These are phyloP conservation scores for Furnarius figulus DNA, from an alignment of 2,113 vertebrate species.

Conservation along the genomic window DNA sequence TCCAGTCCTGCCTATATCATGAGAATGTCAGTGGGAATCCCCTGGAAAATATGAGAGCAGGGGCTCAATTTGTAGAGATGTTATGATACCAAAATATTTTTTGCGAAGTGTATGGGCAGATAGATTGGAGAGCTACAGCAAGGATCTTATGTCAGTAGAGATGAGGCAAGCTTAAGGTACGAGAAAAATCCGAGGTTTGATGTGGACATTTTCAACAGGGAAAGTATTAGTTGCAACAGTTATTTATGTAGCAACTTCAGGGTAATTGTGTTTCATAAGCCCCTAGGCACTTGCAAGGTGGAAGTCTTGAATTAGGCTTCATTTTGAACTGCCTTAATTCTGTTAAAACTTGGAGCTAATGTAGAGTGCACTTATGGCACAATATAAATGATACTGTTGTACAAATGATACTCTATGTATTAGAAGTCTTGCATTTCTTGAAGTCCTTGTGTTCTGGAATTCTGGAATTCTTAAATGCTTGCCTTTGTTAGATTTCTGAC, in stretches of 20 bases:
- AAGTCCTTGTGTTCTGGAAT: background rate
- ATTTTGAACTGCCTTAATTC: background rate
- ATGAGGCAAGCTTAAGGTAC: background rate
- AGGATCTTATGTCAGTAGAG: background rate
- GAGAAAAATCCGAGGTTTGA: background rate
- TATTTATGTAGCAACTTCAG: background rate
- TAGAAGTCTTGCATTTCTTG: background rate
- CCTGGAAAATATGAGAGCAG: background rate
- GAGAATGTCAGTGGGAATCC: rapidly evolving
- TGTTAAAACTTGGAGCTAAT: background rate
- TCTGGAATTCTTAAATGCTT: background rate
- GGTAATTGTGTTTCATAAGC: background rate
- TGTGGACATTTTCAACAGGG: background rate
- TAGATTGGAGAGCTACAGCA: background rate
- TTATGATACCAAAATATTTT: background rate
- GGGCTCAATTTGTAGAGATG: background rate
- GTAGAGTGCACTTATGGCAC: background rate
- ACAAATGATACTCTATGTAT: background rate
- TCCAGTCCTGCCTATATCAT: background rate
- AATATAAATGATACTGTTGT: background rate
- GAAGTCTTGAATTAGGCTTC: background rate
- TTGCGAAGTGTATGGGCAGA: background rate
- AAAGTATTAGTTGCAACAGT: background rate
- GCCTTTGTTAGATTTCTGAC: background rate
- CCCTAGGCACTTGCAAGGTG: background rate